Percentiles rank a stretch among this genome's conserved stretches.
These are phyloP conservation scores for Apolygus lucorum DNA, from an alignment of 1,140 invertebrate species.

Conservation along the genomic window DNA sequence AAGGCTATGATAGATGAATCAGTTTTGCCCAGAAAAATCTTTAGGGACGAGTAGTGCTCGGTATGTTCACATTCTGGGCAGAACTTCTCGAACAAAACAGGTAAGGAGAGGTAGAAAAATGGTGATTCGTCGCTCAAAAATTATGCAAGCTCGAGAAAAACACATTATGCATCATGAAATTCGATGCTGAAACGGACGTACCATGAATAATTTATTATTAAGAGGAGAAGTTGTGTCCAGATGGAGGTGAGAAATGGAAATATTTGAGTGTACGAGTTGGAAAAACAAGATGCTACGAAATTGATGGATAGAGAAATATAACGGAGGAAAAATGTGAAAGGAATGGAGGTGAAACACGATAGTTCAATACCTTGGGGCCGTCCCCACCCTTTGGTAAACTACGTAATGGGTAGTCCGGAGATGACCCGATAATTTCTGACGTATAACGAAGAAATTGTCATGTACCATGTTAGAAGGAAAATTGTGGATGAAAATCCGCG, in stretches of 20 bases:
- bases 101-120: no score
- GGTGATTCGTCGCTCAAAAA: no score
- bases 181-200: background rate
- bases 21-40: no score
- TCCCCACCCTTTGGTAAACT: conserved; percentile 11
- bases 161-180: no score
- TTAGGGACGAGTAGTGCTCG: no score
- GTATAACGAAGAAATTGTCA: background rate
- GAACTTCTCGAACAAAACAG: no score
- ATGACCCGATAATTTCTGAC: background rate
- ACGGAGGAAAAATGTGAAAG: background rate
- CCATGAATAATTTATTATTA: background rate
- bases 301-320: background rate
- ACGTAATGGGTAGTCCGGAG: background rate
- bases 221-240: no score
- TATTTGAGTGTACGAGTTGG: background rate
- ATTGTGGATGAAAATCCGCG: background rate
- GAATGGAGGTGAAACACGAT: background rate
- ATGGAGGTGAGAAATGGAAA: no score
- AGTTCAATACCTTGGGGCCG: background rate
- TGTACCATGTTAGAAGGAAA: background rate
- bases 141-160: no score
- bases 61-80: no score
- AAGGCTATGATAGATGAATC: no score
- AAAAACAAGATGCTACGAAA: background rate